A percentile compares a stretch with the other conserved stretches of the same genome.
These are phyloP conservation scores for Pemphigus obesinymphae DNA, from an alignment of 1,140 invertebrate genomes.

Conservation along the genomic window DNA sequence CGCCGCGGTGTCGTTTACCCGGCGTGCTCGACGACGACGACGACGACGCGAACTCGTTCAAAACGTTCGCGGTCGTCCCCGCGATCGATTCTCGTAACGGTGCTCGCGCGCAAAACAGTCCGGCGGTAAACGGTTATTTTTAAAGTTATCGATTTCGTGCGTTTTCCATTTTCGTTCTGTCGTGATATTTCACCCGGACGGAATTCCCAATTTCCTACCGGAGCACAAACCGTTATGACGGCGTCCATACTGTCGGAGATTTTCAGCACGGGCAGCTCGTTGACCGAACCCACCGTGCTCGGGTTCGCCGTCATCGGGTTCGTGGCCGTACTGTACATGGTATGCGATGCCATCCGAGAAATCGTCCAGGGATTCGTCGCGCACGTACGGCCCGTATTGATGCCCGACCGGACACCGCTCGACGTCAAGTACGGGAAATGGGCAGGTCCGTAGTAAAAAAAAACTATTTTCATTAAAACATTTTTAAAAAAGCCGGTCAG, in stretches of 20 bases:
- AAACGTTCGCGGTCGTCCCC: background rate
- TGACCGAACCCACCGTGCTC: background rate
- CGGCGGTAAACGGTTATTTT: background rate
- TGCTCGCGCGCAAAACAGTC: too few relatives aligned
- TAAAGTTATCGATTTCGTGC: background rate
- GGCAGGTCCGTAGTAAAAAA: slow-evolving; percentile 23
- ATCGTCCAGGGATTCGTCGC: background rate
- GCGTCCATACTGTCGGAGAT: background rate
- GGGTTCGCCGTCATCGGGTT: slow-evolving; percentile 28
- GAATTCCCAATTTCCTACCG: too few relatives aligned
- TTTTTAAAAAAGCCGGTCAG: too few relatives aligned
- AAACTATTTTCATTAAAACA: too few relatives aligned
- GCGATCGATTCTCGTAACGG: background rate
- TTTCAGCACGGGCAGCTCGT: background rate
- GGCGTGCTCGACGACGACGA: background rate
- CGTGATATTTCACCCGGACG: too few relatives aligned
- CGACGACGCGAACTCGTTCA: background rate
- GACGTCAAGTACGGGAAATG: slow-evolving; percentile 24
- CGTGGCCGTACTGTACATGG: background rate
- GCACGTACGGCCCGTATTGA: slow-evolving; percentile 10
- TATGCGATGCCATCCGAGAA: background rate
- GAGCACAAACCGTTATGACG: background rate
- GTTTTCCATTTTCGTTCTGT: background rate
- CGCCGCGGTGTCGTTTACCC: background rate
- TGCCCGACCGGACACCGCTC: background rate